Evolutionary conservation across 2,888 invertebrate genomes (phyloP).

Genomic region (Drosophila prolongata): DNA sequence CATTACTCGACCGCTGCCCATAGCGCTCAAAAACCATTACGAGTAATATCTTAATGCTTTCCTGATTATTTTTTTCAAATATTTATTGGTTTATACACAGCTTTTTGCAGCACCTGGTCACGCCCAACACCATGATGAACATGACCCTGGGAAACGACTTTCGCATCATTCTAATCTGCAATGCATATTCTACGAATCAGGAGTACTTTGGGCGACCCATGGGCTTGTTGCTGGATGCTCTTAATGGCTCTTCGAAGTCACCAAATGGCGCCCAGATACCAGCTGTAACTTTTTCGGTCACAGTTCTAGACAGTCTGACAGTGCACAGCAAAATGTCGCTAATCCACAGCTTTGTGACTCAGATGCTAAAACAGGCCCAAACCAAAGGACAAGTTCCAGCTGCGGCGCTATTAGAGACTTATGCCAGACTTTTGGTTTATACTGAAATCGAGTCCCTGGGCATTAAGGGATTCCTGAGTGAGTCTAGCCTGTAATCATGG

Average conservation of each 20-base stretch:
- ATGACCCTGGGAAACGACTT: slow-evolving; percentile 95
- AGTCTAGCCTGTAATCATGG: slow-evolving; percentile 12
- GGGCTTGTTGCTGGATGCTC: slow-evolving; percentile 95
- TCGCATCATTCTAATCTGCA: slow-evolving; percentile 95
- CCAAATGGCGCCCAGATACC: slow-evolving; percentile 87
- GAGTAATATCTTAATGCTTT: slow-evolving; percentile 86
- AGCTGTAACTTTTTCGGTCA: slow-evolving; percentile 95
- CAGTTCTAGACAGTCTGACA: slow-evolving; percentile 95
- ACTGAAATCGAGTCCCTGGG: slow-evolving; percentile 98
- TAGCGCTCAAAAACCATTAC: slow-evolving; percentile 92
- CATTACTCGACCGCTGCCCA: slow-evolving; percentile 91
- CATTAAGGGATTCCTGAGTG: slow-evolving; percentile 97
- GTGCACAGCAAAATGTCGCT: slow-evolving; percentile 98
- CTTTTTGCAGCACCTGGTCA: slow-evolving; percentile 93
- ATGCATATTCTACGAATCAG: slow-evolving; percentile 96
- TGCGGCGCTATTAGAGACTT: slow-evolving; percentile 97
- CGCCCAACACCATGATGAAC: slow-evolving; percentile 89
- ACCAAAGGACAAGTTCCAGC: slow-evolving; percentile 93
- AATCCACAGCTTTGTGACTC: slow-evolving; percentile 92
- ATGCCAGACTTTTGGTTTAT: slow-evolving; percentile 95
- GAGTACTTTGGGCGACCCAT: slow-evolving; percentile 96
- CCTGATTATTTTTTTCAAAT: background rate
- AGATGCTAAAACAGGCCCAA: slow-evolving; percentile 95
- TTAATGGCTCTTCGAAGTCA: slow-evolving; percentile 89
- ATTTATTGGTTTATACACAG: slow-evolving; percentile 84